phyloP scores from a whole-genome alignment of 2,113 vertebrate species.

The Thryonomys swinderianus region DNA sequence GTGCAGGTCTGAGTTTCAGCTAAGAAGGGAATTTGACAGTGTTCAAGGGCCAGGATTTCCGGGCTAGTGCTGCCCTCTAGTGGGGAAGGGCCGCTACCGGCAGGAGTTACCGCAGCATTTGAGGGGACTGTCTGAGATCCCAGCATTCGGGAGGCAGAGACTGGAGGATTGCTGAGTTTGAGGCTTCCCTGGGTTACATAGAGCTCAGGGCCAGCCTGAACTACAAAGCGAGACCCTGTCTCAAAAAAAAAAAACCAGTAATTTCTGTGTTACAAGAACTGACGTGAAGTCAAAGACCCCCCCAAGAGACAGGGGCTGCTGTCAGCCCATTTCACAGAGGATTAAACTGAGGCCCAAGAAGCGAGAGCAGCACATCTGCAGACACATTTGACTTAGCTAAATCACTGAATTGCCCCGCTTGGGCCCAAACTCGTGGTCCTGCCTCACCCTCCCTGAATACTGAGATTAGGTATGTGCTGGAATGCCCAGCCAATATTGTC shows the following conservation, averaged over 20 bases:
- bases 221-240: too few species aligned
- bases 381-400: neutral
- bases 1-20: neutral
- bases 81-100: neutral
- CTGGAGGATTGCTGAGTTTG: too few species aligned
- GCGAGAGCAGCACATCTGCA: neutral
- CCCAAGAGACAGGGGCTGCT: too few species aligned
- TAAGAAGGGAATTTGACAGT: rapidly evolving
- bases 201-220: too few species aligned
- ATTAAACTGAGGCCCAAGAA: neutral
- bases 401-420: neutral
- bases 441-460: neutral
- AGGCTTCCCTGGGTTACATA: too few species aligned
- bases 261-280: neutral
- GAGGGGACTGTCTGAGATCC: neutral
- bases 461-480: neutral
- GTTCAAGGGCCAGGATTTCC: neutral
- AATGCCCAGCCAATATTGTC: neutral
- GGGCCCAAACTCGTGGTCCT: neutral
- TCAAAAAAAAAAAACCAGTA: neutral
- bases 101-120: rapidly evolving
- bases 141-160: too few species aligned
- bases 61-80: slow-evolving; percentile 69
- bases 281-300: neutral
- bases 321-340: neutral